Percentiles rank a stretch among this genome's conserved stretches.
These are phyloP conservation scores for Pammene aurita DNA, from an alignment of 2,888 invertebrate species.

Conservation along the genomic window DNA sequence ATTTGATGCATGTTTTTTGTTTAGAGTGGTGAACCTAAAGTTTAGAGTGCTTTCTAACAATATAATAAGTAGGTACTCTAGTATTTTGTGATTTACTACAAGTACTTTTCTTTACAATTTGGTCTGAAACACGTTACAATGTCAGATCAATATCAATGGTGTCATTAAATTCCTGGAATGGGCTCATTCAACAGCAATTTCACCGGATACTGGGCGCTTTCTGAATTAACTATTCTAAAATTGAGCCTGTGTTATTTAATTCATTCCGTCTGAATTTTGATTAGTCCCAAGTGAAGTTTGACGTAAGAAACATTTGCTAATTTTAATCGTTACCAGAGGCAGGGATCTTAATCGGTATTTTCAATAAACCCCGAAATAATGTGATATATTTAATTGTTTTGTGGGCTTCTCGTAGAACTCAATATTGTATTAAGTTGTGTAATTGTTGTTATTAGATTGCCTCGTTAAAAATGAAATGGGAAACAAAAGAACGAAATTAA, in stretches of 20 bases:
- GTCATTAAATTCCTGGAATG: slow-evolving; percentile 5
- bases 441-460: no score
- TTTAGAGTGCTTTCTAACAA: not conserved
- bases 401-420: no score
- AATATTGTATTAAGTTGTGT: no score
- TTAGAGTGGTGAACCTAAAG: no score
- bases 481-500: no score
- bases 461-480: no score
- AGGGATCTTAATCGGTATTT: no score
- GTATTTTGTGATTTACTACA: no score
- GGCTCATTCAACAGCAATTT: slow-evolving; percentile 12
- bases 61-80: no score
- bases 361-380: no score
- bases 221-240: slow-evolving; percentile 8
- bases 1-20: not conserved
- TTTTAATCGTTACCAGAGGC: not conserved
- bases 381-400: no score
- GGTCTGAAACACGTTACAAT: not conserved
- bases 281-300: not conserved
- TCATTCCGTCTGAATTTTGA: not conserved
- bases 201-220: not conserved
- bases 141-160: not conserved
- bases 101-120: not conserved
- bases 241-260: not conserved
- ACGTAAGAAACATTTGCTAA: not conserved